Percentiles rank a stretch among this genome's conserved stretches.
These are phyloP conservation scores for Oscheius myriophilus DNA, from an alignment of 2,888 invertebrate species.

Conservation along the genomic window DNA sequence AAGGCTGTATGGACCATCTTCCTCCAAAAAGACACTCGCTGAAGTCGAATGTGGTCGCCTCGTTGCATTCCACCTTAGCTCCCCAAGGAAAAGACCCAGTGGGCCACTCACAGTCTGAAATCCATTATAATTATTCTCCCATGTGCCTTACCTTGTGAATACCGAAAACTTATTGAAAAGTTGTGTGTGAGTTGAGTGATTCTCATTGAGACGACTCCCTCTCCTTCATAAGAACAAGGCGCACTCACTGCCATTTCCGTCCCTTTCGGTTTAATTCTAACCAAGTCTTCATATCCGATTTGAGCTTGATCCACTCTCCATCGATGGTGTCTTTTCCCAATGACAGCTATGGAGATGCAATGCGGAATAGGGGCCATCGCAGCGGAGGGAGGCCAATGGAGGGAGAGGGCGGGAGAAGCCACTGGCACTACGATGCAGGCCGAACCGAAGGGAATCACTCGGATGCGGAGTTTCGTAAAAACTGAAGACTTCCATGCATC, in stretches of 20 bases:
- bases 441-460: slow-evolving; percentile 22
- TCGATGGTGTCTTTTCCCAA: background rate
- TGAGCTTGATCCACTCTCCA: slow-evolving; percentile 20
- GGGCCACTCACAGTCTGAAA: slow-evolving; percentile 19
- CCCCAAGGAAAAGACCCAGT: slow-evolving; percentile 10
- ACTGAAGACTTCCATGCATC: slow-evolving; percentile 14
- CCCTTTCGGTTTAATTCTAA: background rate
- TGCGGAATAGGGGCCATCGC: background rate
- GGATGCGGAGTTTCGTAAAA: slow-evolving; percentile 6
- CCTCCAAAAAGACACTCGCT: slow-evolving; percentile 18
- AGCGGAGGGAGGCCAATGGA: slow-evolving; percentile 22
- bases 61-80: slow-evolving; percentile 1
- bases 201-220: background rate
- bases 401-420: slow-evolving; percentile 2
- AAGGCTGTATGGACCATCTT: slow-evolving; percentile 6
- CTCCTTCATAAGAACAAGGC: slow-evolving; percentile 12
- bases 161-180: slow-evolving; percentile 19
- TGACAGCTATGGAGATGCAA: slow-evolving; percentile 4
- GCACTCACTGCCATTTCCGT: background rate
- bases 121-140: background rate
- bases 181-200: slow-evolving; percentile 17
- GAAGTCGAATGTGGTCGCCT: background rate
- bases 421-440: slow-evolving; percentile 21
- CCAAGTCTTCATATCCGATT: background rate
- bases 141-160: slow-evolving; percentile 13